A percentile compares a stretch with the other conserved stretches of the same genome.
phyloP scores from a whole-genome alignment of 2,888 invertebrate genomes.

The Drosophila glabriapex region DNA sequence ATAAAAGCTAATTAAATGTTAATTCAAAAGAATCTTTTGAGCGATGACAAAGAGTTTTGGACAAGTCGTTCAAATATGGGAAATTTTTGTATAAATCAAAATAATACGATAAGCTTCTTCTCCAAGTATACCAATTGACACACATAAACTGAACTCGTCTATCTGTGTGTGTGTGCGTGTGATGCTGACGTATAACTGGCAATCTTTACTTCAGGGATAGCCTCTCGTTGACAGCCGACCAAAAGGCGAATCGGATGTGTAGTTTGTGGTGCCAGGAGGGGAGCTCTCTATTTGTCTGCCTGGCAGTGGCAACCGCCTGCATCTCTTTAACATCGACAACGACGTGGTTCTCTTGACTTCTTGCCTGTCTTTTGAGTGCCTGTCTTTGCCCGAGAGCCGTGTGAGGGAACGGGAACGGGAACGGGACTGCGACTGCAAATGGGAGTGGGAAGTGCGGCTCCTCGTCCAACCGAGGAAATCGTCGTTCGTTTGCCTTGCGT shows the following conservation, averaged over 20 bases:
- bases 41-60: conserved; percentile 12
- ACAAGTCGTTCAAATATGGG: conserved; percentile 42
- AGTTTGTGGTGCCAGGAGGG: conserved; percentile 26
- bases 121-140: conserved; percentile 30
- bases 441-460: conserved; percentile 18
- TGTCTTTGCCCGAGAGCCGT: neutral
- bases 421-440: neutral
- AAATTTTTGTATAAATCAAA: conserved; percentile 48
- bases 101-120: conserved; percentile 15
- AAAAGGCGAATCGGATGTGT: conserved; percentile 52
- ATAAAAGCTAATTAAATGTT: conserved; percentile 74
- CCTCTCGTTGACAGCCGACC: conserved; percentile 62
- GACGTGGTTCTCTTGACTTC: conserved; percentile 62
- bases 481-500: conserved; percentile 73
- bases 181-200: conserved; percentile 10
- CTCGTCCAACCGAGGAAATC: conserved; percentile 81
- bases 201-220: conserved; percentile 36
- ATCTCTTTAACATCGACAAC: conserved; percentile 73
- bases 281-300: conserved; percentile 11
- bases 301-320: conserved; percentile 60
- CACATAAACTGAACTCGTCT: conserved; percentile 11
- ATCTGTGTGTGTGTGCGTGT: neutral
- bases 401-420: neutral
- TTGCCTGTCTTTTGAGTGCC: conserved; percentile 62
- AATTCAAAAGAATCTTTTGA: conserved; percentile 30